Base-by-base conservation (phyloP, 2,113 vertebrate genomes). In the Anarrhichthys ocellatus region DNA sequence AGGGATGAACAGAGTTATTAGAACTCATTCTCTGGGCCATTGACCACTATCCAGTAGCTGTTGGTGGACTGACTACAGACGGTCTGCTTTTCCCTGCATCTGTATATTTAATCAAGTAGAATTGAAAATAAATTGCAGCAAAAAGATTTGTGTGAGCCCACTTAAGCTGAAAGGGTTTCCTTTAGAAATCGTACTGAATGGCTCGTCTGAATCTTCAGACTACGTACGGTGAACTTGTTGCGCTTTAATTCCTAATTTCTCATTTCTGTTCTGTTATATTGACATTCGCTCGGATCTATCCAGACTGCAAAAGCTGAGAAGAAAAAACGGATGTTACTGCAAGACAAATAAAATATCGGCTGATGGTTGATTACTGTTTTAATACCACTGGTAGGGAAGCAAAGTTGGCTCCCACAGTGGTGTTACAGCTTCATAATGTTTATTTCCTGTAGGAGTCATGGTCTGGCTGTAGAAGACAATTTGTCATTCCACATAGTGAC, bases 371-470 rank as follows among this genome's bases (percentile, higher is more conserved):
- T 96, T 20, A 50, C 48, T 50, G 22, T 50, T 50, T 50, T 96
- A 96, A 91, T 15, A 94, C 94, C 95, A 84, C 90, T 94, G 93
- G 95, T 94, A 95, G 94, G 91, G 93, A 77, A 91, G 87, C 80
- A 92, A 95, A 94, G 94, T 94, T 93, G 89, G 92, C 91, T 95
- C 93, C 92, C 88, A 92, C 90, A 93, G 20, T 27, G 24, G 92
- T 93, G 92, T 95, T 94, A 95, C 1, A 64, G 42, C 17, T 42
- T 38, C 38, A 48, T 40, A 22, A 50, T 61, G 62, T 44, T 96
- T 96, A 97, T 96, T 95, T 95, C 92, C 9, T 29, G 17, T 14
- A 22, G 94, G 93, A 94, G 90, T 78, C 72, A 69, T 58, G n/a
- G 59, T 84, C 58, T 70, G 50, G 82, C 92, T 94, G 90, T 92